phyloP scores from a whole-genome alignment of 2,797 vertebrate species.

The Scarus forsteni region DNA sequence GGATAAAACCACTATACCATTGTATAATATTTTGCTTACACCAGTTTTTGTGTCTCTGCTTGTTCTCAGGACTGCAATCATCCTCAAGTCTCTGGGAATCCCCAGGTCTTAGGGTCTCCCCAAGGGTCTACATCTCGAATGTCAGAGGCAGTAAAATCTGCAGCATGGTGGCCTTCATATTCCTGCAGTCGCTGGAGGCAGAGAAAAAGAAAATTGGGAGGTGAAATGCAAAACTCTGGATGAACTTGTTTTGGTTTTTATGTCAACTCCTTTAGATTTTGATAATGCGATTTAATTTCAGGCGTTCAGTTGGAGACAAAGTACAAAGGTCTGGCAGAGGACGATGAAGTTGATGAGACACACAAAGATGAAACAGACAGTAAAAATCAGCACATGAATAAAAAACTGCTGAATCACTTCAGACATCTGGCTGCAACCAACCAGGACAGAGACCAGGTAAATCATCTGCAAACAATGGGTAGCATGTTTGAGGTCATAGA shows the following conservation, averaged over 20 bases:
- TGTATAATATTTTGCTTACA: neutral
- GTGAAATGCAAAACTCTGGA: neutral
- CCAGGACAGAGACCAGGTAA: slow-evolving; percentile 74
- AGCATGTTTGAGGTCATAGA: no score
- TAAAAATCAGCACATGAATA: slow-evolving; percentile 44
- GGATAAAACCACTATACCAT: no score
- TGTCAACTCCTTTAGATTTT: neutral
- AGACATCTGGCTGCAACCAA: slow-evolving; percentile 67
- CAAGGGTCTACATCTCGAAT: slow-evolving; percentile 15
- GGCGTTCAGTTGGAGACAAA: slow-evolving; percentile 42
- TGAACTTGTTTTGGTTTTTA: neutral
- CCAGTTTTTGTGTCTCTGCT: neutral
- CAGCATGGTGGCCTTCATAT: slow-evolving; percentile 59
- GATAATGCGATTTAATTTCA: slow-evolving; percentile 7
- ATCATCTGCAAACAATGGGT: slow-evolving; percentile 13
- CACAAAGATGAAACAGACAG: slow-evolving; percentile 37
- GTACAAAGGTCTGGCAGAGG: slow-evolving; percentile 72
- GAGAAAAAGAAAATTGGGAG: slow-evolving; percentile 42
- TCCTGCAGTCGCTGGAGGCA: slow-evolving; percentile 68
- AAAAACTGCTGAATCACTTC: slow-evolving; percentile 76
- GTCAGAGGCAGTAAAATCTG: slow-evolving; percentile 30
- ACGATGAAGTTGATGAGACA: slow-evolving; percentile 34
- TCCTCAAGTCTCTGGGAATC: neutral
- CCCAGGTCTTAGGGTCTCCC: neutral
- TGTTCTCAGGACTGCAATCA: neutral